Evolutionary conservation across 2,113 vertebrate genomes (phyloP).

Genomic region (Vulpes lagopus): DNA sequence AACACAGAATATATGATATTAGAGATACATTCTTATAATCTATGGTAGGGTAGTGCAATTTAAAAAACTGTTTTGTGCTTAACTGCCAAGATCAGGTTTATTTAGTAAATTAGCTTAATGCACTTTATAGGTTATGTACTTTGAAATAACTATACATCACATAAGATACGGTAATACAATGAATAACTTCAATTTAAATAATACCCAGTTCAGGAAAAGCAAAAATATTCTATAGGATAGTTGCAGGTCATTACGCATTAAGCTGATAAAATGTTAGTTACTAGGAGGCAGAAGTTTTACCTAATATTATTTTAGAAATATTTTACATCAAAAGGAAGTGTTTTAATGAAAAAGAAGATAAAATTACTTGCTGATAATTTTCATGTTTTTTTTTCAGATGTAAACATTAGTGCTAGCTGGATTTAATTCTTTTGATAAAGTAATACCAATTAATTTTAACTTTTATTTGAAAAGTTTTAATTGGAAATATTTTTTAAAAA

Average conservation of each 20-base stretch:
- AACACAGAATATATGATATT: neutral
- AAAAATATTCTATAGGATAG: neutral
- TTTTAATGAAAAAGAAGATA: neutral
- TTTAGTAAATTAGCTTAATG: neutral
- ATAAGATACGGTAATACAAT: neutral
- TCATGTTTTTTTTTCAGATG: neutral
- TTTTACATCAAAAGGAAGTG: neutral
- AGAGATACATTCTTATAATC: neutral
- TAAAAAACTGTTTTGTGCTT: neutral
- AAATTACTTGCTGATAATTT: conserved; percentile 10
- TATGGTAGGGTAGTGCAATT: neutral
- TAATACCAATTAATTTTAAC: neutral
- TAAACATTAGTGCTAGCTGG: neutral
- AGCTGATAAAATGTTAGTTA: conserved; percentile 73
- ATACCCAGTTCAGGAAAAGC: neutral
- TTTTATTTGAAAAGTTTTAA: neutral
- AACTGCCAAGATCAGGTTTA: neutral
- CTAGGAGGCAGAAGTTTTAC: conserved; percentile 81
- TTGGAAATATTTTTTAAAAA: neutral
- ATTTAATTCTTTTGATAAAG: neutral
- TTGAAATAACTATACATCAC: neutral
- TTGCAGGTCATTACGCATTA: neutral
- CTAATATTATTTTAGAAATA: conserved; percentile 5
- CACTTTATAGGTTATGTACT: neutral
- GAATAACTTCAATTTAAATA: neutral